Evolutionary conservation across 64 coral and sea anemone species (phyloP).

Genomic region (Platygyra sinensis): DNA sequence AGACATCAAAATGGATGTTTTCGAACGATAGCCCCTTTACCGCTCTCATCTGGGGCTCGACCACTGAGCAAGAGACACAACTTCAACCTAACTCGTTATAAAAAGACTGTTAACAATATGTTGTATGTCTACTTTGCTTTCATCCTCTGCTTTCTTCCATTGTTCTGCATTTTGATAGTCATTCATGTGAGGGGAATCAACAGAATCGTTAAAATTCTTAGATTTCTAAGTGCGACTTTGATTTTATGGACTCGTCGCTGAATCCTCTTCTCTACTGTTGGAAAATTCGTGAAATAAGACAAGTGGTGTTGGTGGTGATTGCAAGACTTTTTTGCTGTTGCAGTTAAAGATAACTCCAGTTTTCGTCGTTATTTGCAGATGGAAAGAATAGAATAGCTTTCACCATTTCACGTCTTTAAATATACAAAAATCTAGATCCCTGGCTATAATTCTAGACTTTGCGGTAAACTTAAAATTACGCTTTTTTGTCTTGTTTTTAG

Average conservation of each 20-base stretch:
- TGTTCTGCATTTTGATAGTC: not conserved
- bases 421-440: too few species aligned
- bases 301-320: not conserved
- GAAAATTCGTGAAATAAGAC: not conserved
- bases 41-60: too few species aligned
- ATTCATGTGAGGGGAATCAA: not conserved
- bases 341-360: not conserved
- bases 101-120: not conserved
- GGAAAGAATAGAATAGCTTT: too few species aligned
- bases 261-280: slow-evolving; percentile 3
- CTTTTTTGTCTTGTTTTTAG: too few species aligned
- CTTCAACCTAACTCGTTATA: not conserved
- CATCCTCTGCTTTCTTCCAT: not conserved
- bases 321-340: not conserved
- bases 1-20: not conserved
- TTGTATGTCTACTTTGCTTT: not conserved
- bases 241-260: not conserved
- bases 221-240: not conserved
- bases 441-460: too few species aligned
- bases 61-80: not conserved
- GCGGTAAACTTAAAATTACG: too few species aligned
- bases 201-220: not conserved
- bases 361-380: too few species aligned
- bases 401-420: too few species aligned
- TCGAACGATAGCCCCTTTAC: not conserved